Percentiles rank a stretch among this genome's conserved stretches.
Evolutionary conservation across 1,140 invertebrate species (phyloP).

Genomic region (Orchestia grillus): DNA sequence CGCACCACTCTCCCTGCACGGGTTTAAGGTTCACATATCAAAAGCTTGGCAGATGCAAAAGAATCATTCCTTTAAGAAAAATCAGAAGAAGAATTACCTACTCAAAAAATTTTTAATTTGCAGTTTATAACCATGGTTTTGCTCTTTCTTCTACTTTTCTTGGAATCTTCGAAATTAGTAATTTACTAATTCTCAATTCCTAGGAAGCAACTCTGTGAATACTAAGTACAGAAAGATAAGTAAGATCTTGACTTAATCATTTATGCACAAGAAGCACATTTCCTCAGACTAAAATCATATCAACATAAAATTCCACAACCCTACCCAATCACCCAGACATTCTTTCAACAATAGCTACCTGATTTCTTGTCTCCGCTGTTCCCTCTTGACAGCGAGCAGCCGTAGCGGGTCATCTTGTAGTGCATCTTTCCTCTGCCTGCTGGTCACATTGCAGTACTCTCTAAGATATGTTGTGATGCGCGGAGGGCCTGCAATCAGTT

Average conservation of each 20-base stretch:
- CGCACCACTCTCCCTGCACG: slow-evolving; percentile 45
- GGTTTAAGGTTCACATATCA: background rate
- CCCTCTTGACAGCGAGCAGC: slow-evolving; percentile 18
- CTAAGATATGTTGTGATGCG: slow-evolving; percentile 36
- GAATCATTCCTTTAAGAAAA: background rate
- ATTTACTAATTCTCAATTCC: too few relatives aligned
- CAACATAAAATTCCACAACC: background rate
- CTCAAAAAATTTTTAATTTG: background rate
- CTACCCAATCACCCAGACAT: background rate
- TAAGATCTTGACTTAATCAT: too few relatives aligned
- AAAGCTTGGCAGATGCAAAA: background rate
- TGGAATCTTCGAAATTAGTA: too few relatives aligned
- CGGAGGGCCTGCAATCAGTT: slow-evolving; percentile 19
- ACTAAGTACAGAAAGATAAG: too few relatives aligned
- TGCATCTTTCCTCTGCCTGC: background rate
- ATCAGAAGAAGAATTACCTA: background rate
- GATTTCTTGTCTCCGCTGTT: slow-evolving; percentile 32
- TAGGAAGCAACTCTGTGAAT: too few relatives aligned
- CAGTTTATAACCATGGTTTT: background rate
- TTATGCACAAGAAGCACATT: too few relatives aligned
- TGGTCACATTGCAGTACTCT: slow-evolving; percentile 22
- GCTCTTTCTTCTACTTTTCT: too few relatives aligned
- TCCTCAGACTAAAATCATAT: background rate
- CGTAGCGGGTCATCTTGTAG: slow-evolving; percentile 9
- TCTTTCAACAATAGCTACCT: background rate